Evolutionary conservation across 2,113 vertebrate species (phyloP).

Genomic region (Rhegmatorhina hoffmannsi): DNA sequence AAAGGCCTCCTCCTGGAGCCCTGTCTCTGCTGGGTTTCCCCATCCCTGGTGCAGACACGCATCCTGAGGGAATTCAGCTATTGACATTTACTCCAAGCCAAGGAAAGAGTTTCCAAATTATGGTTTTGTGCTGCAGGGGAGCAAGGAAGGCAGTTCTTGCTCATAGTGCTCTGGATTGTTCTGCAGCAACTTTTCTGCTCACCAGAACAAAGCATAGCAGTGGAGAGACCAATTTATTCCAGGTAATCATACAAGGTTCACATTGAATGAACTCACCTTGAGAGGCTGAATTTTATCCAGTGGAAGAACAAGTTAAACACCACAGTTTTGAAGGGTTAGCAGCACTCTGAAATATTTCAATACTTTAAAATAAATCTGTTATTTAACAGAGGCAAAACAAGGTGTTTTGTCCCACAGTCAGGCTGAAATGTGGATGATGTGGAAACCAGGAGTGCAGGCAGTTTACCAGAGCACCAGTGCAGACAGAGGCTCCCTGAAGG

Average conservation of each 20-base stretch:
- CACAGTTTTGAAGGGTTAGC: background rate
- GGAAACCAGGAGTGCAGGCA: background rate
- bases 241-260: background rate
- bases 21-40: conserved; percentile 37
- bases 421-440: background rate
- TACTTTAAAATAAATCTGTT: background rate
- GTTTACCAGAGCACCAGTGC: background rate
- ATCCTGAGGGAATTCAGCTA: background rate
- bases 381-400: background rate
- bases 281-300: background rate
- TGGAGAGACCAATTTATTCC: background rate
- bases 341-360: background rate
- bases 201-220: background rate
- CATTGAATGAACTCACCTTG: background rate
- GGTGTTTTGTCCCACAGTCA: background rate
- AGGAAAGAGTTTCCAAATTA: background rate
- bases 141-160: background rate
- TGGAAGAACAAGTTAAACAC: background rate
- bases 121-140: conserved; percentile 2
- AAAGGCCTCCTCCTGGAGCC: conserved; percentile 49
- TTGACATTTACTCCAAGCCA: background rate
- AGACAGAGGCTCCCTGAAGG: background rate
- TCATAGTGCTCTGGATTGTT: background rate
- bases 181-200: background rate
- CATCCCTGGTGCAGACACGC: background rate